Evolutionary conservation across 2,888 invertebrate species (phyloP).

Genomic region (Leistus spinibarbis): DNA sequence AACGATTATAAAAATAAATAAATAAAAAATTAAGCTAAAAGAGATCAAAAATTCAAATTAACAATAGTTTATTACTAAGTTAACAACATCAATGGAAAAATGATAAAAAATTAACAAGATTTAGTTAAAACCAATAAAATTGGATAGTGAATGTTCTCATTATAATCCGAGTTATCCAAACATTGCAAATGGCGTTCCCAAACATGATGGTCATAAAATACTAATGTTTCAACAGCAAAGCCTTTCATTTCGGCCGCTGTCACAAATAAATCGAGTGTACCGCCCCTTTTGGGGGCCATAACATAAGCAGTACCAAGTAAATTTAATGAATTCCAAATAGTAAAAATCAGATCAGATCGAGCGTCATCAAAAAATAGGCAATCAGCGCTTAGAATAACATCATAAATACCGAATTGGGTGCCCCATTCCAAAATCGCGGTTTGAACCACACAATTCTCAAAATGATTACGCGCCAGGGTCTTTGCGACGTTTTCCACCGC

Average conservation of each 20-base stretch:
- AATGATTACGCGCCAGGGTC: conserved; percentile 69
- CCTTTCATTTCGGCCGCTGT: conserved; percentile 65
- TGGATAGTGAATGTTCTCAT: conserved; percentile 75
- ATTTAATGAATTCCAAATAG: conserved; percentile 68
- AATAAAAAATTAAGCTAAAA: not conserved
- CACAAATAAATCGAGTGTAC: conserved; percentile 72
- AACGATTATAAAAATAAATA: conserved; percentile 21
- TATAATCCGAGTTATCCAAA: conserved; percentile 66
- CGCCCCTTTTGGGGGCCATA: conserved; percentile 77
- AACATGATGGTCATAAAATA: conserved; percentile 68
- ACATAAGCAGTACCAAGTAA: conserved; percentile 70
- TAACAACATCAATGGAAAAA: not conserved
- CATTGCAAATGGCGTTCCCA: conserved; percentile 71
- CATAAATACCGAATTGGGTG: conserved; percentile 57
- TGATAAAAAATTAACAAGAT: conserved; percentile 23
- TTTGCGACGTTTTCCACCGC: conserved; percentile 74
- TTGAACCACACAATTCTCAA: conserved; percentile 60
- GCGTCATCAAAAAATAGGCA: conserved; percentile 81
- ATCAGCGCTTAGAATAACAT: conserved; percentile 78
- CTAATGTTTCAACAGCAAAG: conserved; percentile 63
- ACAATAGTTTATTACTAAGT: not conserved
- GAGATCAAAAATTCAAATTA: not conserved
- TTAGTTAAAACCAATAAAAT: conserved; percentile 69
- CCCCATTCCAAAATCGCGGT: conserved; percentile 65
- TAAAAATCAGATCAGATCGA: conserved; percentile 68